Conservation (phyloP, 2,888 invertebrate genomes). For the Andrena bicolor region DNA sequence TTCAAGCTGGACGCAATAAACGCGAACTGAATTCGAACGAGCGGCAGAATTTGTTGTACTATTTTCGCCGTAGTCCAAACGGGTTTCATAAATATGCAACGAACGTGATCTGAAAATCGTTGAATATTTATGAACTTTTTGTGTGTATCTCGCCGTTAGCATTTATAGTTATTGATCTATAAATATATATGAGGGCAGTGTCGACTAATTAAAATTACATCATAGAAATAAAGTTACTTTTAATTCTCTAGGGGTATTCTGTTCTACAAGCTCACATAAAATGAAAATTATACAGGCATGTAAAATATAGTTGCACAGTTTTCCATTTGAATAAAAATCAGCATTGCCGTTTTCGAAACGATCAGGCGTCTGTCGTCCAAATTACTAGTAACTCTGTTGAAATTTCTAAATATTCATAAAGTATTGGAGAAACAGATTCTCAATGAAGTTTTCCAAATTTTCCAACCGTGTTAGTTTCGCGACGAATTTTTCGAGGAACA, state of each 20-base stretch:
- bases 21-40: slow-evolving; percentile 17
- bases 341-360: too few relatives aligned
- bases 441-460: too few relatives aligned
- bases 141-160: not conserved
- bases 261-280: too few relatives aligned
- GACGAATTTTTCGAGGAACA: not conserved
- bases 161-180: not conserved
- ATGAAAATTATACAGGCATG: too few relatives aligned
- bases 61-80: slow-evolving; percentile 25
- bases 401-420: too few relatives aligned
- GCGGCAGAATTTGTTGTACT: not conserved
- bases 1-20: not conserved
- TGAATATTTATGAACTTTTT: slow-evolving; percentile 49
- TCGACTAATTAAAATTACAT: slow-evolving; percentile 7
- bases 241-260: too few relatives aligned
- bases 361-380: too few relatives aligned
- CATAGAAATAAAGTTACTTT: too few relatives aligned
- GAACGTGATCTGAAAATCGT: slow-evolving; percentile 4
- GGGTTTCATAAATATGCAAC: slow-evolving; percentile 42
- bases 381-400: too few relatives aligned
- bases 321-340: too few relatives aligned
- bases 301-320: too few relatives aligned
- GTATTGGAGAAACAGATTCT: too few relatives aligned
- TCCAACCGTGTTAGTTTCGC: not conserved
- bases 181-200: not conserved